Base-by-base conservation (phyloP, 2,888 invertebrate species). In the Apotomis capreana region DNA sequence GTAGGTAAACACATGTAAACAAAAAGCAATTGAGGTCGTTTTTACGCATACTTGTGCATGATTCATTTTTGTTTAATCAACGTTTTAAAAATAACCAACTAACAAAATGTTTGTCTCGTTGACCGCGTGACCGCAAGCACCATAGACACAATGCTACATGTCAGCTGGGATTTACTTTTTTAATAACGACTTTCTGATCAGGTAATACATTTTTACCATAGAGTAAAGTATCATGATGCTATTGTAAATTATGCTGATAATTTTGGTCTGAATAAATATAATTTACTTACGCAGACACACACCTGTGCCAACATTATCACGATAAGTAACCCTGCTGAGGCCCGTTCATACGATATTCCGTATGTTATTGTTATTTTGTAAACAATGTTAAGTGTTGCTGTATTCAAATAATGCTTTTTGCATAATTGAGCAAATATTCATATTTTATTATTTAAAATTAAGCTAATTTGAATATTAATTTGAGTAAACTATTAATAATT, bases 221-320 rank as follows among this genome's bases (percentile, higher is more conserved):
- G 40, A 72, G 54, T 62, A 67, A 67, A 64, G 60, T 37, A 51
- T 69, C 69, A 65, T 69, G 63, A 52, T 40, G 70, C 40, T 61
- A 63, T 58, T 52, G 37, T 63, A 72, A 68, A 72, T 63, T 68
- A 73, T 77, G 79, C 74, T 80, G 82, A 83, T 86, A 86, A 87
- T 88, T 88, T 86, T 78, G 85, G 84, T 84, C 79, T 81, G 81
- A 84, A 79, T 81, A 88, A 85, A 87, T 79, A 84, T 73, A 77
- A 77, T 74, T 82, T 75, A 79, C 80, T 82, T 84, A 82, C 83
- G 83, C 79, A 77, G 77, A 60, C 44, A 73, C 58, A 76, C 89
- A 90, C 86, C 89, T 90, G 90, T 85, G 81, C 79, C 77, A 88
- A 89, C 83, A 88, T 60, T 70, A 75, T 74, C 77, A 76, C 75